Evolutionary conservation across 2,113 vertebrate species (phyloP), one percentile per base, ranked within the genome.

Genomic region (Ardeotis arabs): DNA sequence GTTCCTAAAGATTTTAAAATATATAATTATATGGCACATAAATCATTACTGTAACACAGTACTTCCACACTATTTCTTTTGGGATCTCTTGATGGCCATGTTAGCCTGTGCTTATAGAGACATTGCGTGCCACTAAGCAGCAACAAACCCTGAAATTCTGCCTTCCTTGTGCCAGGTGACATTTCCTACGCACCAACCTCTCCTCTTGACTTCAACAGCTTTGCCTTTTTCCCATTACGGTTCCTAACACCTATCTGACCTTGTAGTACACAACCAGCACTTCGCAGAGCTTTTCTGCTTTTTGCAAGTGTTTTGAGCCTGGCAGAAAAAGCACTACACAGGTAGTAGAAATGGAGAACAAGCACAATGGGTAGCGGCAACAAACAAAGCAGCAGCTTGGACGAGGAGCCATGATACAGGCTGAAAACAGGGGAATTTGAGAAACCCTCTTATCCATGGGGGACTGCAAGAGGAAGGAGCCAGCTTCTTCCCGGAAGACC

Each of bases 381-480:
- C 87, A 88, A 84, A 86, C 19, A 83, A 73, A 93, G 89, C 67
- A 87, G 87, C 45, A 94, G 63, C 87, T 91, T 55, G 41, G 85
- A 82, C 45, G 49, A 83, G 62, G 66, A 93, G 70, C 10, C 15
- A 41, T 27, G 10, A 68, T 16, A 67, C 27, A 45, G 59, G 75
- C 62, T 87, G 82, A 95, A 96, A 95, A 94, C 75, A 82, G 89
- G 87, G 83, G 74, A 96, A 90, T 62, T 50, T 27, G 45, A 83
- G 63, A 80, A 88, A 77, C n/a, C 27, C 28, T 78, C 35, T 41
- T 55, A 60, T 87, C 39, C 69, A 12, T 5, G 20, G 29, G 23
- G 15, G 14, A 41, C 31, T 53, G n/a, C 18, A 25, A 95, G 47
- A 80, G 23, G 47, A 95, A 93, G 68, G 22, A 92, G n/a, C 18